Evolutionary conservation across 2,888 invertebrate species (phyloP), one percentile per base, ranked within the genome.

Genomic region (Drosophila atroscutellata): DNA sequence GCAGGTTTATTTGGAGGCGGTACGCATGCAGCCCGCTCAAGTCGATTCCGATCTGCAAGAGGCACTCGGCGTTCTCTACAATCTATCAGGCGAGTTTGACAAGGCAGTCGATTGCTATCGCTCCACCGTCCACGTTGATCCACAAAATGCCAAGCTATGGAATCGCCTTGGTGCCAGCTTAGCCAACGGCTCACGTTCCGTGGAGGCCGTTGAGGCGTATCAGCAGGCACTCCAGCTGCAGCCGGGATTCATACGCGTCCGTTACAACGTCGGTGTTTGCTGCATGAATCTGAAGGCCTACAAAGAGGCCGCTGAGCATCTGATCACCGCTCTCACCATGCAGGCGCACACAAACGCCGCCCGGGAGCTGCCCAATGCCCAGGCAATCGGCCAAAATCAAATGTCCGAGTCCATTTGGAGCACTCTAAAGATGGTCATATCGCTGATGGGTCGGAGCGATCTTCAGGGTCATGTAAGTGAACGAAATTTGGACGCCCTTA

Each of bases 231-330:
- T 99, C 58, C 95, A 97, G 91, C 94, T 99, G 57, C 96, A 97
- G 72, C 99, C 99, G 8, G 99, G 99, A 3, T 99, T 98, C 93
- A 98, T 99, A 75, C 95, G 99, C 69, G 99, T 99, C 9, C 95
- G 99, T 72, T 99, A 99, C 92, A 99, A 99, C 94, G 96, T 99
- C 68, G 99, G 99, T 32, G 99, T 99, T 63, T 98, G 98, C 70
- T 99, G 99, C 92, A 97, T 99, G 93, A 99, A 99, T 93, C 94
- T 99, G 52, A 96, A 97, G 83, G 98, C 98, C 51, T 97, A 99
- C 91, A 98, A 96, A 90, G 97, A 99, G 74, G 99, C 99, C 8
- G 97, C 97, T 18, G 99, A 99, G 92, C 99, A 99, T 94, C 96
- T 99, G 87, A 93, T 99, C 56, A 96, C 96, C 5, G 99, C 99